These are phyloP conservation scores for Canis aureus DNA, from an alignment of 2,113 vertebrate genomes.

Conservation along the genomic window DNA sequence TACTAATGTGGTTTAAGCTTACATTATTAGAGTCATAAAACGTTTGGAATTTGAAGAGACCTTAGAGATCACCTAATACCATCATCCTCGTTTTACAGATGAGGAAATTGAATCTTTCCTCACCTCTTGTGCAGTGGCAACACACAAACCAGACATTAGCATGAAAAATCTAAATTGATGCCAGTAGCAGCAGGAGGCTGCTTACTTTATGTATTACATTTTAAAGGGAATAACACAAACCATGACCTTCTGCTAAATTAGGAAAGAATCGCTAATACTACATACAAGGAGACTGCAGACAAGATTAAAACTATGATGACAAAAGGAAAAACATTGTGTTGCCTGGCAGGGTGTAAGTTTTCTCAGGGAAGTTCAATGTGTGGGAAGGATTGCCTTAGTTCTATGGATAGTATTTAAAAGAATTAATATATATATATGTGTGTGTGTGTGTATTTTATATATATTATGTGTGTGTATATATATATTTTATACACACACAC, in stretches of 20 bases:
- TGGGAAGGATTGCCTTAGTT: neutral
- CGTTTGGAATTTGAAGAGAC: constrained; percentile 60
- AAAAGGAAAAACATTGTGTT: neutral
- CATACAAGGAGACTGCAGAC: neutral
- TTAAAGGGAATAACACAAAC: constrained; percentile 43
- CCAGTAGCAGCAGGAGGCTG: neutral
- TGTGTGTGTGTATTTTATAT: too few relatives aligned
- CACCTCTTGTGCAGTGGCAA: neutral
- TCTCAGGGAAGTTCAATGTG: neutral
- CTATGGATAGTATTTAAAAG: neutral
- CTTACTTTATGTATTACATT: constrained; percentile 24
- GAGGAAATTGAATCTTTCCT: constrained; percentile 61
- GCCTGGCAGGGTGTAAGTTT: neutral
- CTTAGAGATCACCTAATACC: constrained; percentile 49
- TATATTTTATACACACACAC: neutral
- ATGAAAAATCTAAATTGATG: constrained; percentile 59
- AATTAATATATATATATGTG: neutral
- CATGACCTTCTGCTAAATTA: constrained; percentile 63
- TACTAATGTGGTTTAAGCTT: constrained; percentile 66
- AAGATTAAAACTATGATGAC: constrained; percentile 24
- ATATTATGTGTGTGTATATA: neutral
- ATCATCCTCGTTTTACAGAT: constrained; percentile 48
- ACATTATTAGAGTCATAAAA: constrained; percentile 74
- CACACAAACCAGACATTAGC: constrained; percentile 38
- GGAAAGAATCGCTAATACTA: neutral